These are phyloP conservation scores for Saturnia japonica DNA, from an alignment of 2,888 invertebrate genomes.

Conservation along the genomic window DNA sequence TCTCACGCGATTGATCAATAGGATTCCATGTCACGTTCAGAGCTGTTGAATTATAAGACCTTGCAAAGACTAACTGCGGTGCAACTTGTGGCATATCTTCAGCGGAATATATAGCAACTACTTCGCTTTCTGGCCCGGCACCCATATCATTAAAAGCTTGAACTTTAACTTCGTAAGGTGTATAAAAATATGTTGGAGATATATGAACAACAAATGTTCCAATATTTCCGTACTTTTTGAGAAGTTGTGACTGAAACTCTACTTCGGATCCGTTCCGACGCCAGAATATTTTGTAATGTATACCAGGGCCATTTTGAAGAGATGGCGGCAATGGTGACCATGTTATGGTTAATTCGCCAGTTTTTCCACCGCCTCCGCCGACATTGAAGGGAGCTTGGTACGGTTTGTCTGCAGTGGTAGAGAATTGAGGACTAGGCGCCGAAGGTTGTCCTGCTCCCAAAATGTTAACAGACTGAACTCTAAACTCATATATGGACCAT, in stretches of 20 bases:
- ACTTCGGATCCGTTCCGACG: conserved; percentile 86
- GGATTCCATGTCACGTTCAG: conserved; percentile 95
- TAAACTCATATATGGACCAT: conserved; percentile 94
- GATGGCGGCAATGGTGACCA: conserved; percentile 91
- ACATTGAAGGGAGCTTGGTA: conserved; percentile 89
- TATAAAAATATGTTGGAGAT: conserved; percentile 88
- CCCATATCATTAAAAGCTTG: conserved; percentile 92
- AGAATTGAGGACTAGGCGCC: conserved; percentile 92
- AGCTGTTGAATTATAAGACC: conserved; percentile 94
- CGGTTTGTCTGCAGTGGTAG: conserved; percentile 91
- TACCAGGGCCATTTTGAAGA: conserved; percentile 93
- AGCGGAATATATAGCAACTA: conserved; percentile 90
- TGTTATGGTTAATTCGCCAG: conserved; percentile 95
- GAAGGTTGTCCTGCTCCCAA: conserved; percentile 92
- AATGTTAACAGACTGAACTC: conserved; percentile 93
- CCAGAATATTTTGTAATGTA: conserved; percentile 96
- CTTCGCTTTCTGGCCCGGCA: conserved; percentile 90
- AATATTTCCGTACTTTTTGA: conserved; percentile 88
- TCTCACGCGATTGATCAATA: conserved; percentile 91
- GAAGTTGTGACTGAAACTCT: conserved; percentile 88
- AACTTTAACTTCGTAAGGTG: conserved; percentile 92
- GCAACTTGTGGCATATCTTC: conserved; percentile 96
- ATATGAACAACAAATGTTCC: conserved; percentile 91
- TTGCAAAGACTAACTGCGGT: conserved; percentile 90
- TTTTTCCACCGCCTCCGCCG: conserved; percentile 97